Evolutionary conservation across 53 echinoderm and acorn worm species (phyloP).

Genomic region (Holothuria scabra): DNA sequence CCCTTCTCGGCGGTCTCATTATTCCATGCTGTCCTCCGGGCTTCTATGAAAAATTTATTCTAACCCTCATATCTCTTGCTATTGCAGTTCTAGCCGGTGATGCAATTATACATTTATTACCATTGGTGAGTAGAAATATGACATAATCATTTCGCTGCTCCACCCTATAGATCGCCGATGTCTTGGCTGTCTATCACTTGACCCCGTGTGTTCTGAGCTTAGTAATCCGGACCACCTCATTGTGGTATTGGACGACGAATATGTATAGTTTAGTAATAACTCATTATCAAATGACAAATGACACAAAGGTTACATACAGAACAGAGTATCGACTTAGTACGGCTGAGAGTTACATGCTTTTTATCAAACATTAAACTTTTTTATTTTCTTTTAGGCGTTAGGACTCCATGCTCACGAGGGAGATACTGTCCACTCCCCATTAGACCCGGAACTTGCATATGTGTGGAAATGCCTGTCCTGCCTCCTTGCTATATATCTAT

Average conservation of each 20-base stretch:
- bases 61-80: slow-evolving; percentile 80
- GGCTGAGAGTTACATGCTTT: too few species aligned
- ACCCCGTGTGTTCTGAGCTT: too few species aligned
- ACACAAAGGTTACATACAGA: too few species aligned
- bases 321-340: too few species aligned
- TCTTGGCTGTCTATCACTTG: too few species aligned
- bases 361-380: too few species aligned
- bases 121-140: slow-evolving; percentile 66
- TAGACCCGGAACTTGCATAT: slow-evolving; percentile 65
- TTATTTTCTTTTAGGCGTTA: slow-evolving; percentile 60
- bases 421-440: slow-evolving; percentile 57
- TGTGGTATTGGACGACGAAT: too few species aligned
- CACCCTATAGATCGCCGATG: too few species aligned
- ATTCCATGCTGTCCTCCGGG: slow-evolving; percentile 67
- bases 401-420: slow-evolving; percentile 74
- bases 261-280: too few species aligned
- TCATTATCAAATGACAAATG: too few species aligned
- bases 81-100: slow-evolving; percentile 85
- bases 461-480: slow-evolving; percentile 79
- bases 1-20: slow-evolving; percentile 77
- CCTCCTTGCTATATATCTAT: slow-evolving; percentile 67
- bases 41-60: slow-evolving; percentile 70
- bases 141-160: too few species aligned
- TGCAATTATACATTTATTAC: slow-evolving; percentile 84
- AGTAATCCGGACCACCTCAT: too few species aligned